Percentiles rank a stretch among this genome's conserved stretches.
These are phyloP conservation scores for Laupala kohalensis DNA, from an alignment of 1,140 invertebrate genomes.

Conservation along the genomic window DNA sequence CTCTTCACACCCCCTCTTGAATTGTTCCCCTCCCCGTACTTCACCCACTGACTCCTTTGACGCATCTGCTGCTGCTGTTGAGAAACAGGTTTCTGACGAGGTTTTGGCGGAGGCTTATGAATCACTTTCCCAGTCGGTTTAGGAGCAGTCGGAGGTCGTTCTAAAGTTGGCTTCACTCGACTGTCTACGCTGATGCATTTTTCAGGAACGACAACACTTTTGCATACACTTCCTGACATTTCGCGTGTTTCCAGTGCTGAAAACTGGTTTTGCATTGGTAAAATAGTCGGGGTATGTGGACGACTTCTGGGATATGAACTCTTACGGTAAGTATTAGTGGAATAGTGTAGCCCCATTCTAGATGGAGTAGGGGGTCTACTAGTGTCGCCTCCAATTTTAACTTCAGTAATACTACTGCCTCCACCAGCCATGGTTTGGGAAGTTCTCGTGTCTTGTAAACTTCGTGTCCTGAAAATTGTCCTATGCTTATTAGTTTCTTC, in stretches of 20 bases:
- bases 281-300: conserved; percentile 3
- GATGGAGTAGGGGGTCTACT: background rate
- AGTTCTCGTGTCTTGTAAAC: conserved; percentile 32
- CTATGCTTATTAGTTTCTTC: background rate
- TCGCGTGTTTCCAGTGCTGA: background rate
- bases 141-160: conserved; percentile 4
- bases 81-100: conserved; percentile 3
- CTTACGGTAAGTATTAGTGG: background rate
- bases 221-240: background rate
- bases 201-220: background rate
- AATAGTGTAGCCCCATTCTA: background rate
- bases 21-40: background rate
- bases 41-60: background rate
- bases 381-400: background rate
- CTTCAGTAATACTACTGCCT: background rate
- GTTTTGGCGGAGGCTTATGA: conserved; percentile 11
- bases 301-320: conserved; percentile 4
- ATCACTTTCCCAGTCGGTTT: conserved; percentile 9
- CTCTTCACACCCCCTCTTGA: background rate
- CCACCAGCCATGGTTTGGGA: background rate
- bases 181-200: background rate
- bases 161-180: no score
- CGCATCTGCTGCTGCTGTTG: background rate
- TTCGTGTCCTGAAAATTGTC: conserved; percentile 31
- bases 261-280: background rate